phyloP scores from a whole-genome alignment of 1,140 invertebrate genomes.

The Triops cancriformis region DNA sequence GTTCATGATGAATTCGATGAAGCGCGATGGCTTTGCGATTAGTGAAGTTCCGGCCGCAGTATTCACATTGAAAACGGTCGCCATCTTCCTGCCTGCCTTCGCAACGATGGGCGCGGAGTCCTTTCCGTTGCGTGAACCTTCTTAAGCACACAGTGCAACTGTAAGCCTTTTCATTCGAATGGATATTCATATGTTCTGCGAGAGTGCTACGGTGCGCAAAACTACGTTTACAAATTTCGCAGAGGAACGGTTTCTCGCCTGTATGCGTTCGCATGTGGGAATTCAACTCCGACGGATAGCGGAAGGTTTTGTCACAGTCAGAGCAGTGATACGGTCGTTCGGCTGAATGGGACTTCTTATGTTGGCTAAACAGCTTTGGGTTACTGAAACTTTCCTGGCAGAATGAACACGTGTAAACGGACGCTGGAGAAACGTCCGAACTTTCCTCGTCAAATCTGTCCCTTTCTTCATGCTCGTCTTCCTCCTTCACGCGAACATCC shows the following conservation, averaged over 20 bases:
- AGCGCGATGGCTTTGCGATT: constrained; percentile 25
- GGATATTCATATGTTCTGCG: constrained; percentile 32
- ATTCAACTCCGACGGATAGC: not conserved
- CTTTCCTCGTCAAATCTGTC: not conserved
- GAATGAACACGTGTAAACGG: not conserved
- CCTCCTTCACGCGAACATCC: not conserved
- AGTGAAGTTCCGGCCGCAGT: constrained; percentile 23
- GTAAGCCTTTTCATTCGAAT: constrained; percentile 33
- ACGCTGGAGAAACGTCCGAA: not conserved
- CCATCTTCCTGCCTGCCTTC: not conserved
- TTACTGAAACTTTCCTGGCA: not conserved
- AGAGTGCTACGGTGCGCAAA: constrained; percentile 25
- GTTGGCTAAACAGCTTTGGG: not conserved
- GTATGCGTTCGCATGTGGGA: constrained; percentile 16
- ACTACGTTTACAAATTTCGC: constrained; percentile 19
- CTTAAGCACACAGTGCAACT: constrained; percentile 34
- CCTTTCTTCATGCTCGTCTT: not conserved
- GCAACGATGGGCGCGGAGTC: constrained; percentile 32
- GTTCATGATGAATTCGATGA: constrained; percentile 27
- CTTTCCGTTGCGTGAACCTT: constrained; percentile 32
- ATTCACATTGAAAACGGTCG: constrained; percentile 24
- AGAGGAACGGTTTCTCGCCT: constrained; percentile 25
- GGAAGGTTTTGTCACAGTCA: constrained; percentile 17
- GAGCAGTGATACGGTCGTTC: constrained; percentile 16
- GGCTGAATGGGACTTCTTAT: not conserved